These are phyloP conservation scores for Bombus cullumanus DNA, from an alignment of 1,140 invertebrate species.

Conservation along the genomic window DNA sequence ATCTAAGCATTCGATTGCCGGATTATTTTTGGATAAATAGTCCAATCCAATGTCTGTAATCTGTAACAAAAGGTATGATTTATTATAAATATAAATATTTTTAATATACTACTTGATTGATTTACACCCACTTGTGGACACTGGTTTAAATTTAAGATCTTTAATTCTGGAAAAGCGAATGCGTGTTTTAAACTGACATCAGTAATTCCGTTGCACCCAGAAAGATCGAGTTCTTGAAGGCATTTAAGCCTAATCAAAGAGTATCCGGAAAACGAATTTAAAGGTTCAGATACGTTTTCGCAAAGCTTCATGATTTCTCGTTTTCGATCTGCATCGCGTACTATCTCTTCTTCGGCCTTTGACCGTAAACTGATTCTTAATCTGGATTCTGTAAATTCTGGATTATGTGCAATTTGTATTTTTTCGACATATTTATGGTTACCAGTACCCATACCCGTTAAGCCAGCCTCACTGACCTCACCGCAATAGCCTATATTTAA, in stretches of 20 bases:
- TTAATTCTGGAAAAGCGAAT: slow-evolving; percentile 86
- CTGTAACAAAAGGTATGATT: slow-evolving; percentile 46
- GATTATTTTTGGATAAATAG: slow-evolving; percentile 86
- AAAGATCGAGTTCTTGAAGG: slow-evolving; percentile 85
- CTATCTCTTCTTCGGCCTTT: slow-evolving; percentile 87
- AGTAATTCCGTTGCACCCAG: slow-evolving; percentile 87
- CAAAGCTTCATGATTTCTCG: slow-evolving; percentile 85
- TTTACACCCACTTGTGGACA: slow-evolving; percentile 84
- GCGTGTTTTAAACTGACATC: slow-evolving; percentile 88
- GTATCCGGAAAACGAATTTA: slow-evolving; percentile 74
- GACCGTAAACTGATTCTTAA: slow-evolving; percentile 85
- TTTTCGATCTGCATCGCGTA: slow-evolving; percentile 86
- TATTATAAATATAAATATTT: background rate
- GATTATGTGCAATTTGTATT: slow-evolving; percentile 65
- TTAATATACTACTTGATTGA: background rate
- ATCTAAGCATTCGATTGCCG: slow-evolving; percentile 87
- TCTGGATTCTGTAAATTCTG: slow-evolving; percentile 50
- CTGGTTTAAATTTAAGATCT: slow-evolving; percentile 85
- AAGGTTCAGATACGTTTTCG: slow-evolving; percentile 78
- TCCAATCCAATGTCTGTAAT: slow-evolving; percentile 86
- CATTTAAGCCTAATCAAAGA: slow-evolving; percentile 84
- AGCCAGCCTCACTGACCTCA: slow-evolving; percentile 86
- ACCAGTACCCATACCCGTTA: slow-evolving; percentile 84
- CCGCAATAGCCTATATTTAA: slow-evolving; percentile 87
- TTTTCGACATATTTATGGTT: slow-evolving; percentile 69